These are phyloP conservation scores for Chlorocebus sabaeus DNA, from an alignment of 2,113 vertebrate genomes.

Conservation along the genomic window DNA sequence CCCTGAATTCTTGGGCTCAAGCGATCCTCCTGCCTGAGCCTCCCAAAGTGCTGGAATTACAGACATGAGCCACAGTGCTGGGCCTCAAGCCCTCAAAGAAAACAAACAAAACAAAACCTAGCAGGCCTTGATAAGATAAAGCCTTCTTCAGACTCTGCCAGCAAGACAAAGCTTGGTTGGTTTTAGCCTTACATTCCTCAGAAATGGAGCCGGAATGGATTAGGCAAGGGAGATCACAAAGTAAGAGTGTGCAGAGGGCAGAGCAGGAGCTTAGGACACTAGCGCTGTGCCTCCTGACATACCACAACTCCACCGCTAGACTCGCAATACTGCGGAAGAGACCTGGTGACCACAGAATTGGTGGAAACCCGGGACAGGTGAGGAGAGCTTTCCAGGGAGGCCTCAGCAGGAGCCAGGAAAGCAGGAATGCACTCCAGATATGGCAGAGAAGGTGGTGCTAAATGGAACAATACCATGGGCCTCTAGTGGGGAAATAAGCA, in stretches of 20 bases:
- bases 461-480: neutral
- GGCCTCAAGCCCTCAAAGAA: neutral
- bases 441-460: neutral
- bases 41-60: too few species aligned
- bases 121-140: neutral
- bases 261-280: neutral
- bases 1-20: too few species aligned
- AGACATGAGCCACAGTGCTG: too few species aligned
- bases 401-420: neutral
- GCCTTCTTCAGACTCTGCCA: neutral
- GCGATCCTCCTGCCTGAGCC: too few species aligned
- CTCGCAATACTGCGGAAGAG: neutral
- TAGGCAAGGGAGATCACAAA: neutral
- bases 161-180: neutral
- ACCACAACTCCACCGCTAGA: rapidly evolving
- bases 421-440: neutral
- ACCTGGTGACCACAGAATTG: neutral
- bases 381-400: neutral
- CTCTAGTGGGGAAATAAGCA: conserved; percentile 42
- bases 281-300: neutral
- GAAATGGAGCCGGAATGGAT: neutral
- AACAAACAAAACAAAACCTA: neutral
- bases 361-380: neutral
- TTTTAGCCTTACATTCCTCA: neutral
- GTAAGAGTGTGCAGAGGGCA: rapidly evolving